Conservation (phyloP, 1,140 invertebrate species). For the Scylla paramamosain region DNA sequence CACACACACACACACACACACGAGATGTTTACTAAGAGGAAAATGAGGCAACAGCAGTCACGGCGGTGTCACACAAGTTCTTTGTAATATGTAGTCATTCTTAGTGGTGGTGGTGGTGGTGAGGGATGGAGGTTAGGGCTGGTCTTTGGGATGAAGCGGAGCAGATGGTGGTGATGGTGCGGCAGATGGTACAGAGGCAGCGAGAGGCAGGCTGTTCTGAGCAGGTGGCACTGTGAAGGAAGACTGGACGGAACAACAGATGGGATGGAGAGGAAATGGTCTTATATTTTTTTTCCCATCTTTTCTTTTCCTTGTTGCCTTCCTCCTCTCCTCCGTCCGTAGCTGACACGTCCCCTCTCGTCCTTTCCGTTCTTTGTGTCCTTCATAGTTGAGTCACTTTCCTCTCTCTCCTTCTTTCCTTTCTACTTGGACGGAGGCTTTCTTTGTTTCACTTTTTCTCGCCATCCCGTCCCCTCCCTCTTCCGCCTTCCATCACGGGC, state of each 20-base stretch:
- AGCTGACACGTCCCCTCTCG: neutral
- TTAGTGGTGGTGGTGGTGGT: neutral
- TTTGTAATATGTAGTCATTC: neutral
- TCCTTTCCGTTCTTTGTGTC: neutral
- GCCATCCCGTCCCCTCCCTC: neutral
- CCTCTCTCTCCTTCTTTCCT: neutral
- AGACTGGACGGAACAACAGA: neutral
- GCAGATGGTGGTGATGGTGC: neutral
- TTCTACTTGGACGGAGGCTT: neutral
- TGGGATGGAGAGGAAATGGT: neutral
- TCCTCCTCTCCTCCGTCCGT: neutral
- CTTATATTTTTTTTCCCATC: neutral
- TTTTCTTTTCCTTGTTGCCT: no score
- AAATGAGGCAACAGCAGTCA: no score
- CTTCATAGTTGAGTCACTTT: neutral
- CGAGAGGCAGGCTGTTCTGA: neutral
- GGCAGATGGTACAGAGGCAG: neutral
- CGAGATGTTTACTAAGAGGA: no score
- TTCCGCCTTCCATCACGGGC: neutral
- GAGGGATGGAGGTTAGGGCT: neutral
- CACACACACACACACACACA: no score
- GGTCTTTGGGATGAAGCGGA: neutral
- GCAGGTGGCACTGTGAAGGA: neutral
- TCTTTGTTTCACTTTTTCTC: conserved; percentile 3
- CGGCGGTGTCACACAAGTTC: no score